phyloP scores from a whole-genome alignment of 2,888 invertebrate species.

The Tiphia femorata region DNA sequence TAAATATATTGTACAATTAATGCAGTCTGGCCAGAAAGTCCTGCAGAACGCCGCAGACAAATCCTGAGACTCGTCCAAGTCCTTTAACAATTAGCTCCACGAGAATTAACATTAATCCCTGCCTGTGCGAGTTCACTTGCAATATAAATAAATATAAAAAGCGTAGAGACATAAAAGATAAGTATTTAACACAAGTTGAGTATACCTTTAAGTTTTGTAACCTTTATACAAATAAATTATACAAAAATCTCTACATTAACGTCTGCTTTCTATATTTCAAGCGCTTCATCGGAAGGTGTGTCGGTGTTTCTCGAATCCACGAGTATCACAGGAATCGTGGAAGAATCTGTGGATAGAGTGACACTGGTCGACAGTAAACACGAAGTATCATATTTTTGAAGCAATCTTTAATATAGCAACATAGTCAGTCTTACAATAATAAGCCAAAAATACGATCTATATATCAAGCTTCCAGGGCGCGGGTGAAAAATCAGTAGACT shows the following conservation, averaged over 20 bases:
- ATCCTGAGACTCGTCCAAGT: not conserved
- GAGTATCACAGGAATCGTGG: not conserved
- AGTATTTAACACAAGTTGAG: slow-evolving; percentile 37
- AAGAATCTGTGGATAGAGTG: too few relatives aligned
- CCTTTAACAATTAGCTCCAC: too few relatives aligned
- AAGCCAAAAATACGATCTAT: slow-evolving; percentile 68
- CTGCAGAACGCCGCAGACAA: too few relatives aligned
- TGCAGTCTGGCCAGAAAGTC: too few relatives aligned
- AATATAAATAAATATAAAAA: slow-evolving; percentile 5
- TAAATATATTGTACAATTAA: not conserved
- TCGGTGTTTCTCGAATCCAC: not conserved
- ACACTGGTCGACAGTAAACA: too few relatives aligned
- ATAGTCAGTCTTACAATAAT: slow-evolving; percentile 68
- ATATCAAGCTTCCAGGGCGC: slow-evolving; percentile 48
- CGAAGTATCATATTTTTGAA: slow-evolving; percentile 51
- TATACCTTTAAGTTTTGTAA: slow-evolving; percentile 57
- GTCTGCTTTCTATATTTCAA: not conserved
- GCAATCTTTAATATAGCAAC: slow-evolving; percentile 68
- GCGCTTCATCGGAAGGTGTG: not conserved
- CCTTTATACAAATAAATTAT: slow-evolving; percentile 56
- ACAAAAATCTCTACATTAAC: slow-evolving; percentile 1
- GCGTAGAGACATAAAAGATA: slow-evolving; percentile 9
- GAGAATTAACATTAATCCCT: too few relatives aligned
- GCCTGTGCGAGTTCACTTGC: slow-evolving; percentile 16
- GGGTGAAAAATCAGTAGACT: slow-evolving; percentile 30